A percentile compares a stretch with the other conserved stretches of the same genome.
These are phyloP conservation scores for Ellobium chinense DNA, from an alignment of 2,888 invertebrate genomes.

Conservation along the genomic window DNA sequence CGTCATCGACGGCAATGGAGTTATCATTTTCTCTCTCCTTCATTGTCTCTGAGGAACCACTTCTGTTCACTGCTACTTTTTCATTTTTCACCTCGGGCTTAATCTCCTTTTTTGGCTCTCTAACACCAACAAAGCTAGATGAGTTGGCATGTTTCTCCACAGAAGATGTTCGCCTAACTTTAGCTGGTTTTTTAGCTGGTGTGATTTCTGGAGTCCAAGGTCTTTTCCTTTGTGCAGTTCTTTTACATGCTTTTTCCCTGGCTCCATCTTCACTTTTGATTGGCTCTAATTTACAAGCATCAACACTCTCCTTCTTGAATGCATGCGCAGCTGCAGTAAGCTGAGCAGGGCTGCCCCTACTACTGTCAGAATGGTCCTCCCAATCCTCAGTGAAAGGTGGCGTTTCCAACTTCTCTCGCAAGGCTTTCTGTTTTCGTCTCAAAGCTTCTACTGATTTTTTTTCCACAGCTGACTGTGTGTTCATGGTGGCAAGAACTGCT, in stretches of 20 bases:
- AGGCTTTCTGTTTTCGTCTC: conserved; percentile 42
- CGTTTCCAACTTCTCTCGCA: conserved; percentile 46
- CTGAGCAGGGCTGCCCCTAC: neutral
- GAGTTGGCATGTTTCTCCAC: neutral
- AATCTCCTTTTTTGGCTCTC: neutral
- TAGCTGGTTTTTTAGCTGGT: neutral
- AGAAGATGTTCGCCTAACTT: conserved; percentile 20
- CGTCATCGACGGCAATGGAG: conserved; percentile 32
- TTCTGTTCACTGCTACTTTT: neutral
- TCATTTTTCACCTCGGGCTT: neutral
- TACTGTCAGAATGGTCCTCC: conserved; percentile 37
- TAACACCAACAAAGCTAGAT: neutral
- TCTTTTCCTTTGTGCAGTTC: neutral
- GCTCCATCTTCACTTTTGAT: neutral
- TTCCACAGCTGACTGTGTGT: neutral
- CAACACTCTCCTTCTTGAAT: neutral
- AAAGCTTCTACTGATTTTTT: conserved; percentile 20
- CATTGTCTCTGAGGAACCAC: neutral
- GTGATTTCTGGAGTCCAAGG: conserved; percentile 13
- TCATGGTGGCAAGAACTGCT: neutral
- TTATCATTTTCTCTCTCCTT: neutral
- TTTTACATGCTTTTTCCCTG: neutral
- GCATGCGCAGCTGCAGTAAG: neutral
- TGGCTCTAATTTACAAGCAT: neutral
- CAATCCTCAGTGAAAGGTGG: conserved; percentile 53